Base-by-base conservation (phyloP, 2,113 vertebrate species). In the Xerus inauris region DNA sequence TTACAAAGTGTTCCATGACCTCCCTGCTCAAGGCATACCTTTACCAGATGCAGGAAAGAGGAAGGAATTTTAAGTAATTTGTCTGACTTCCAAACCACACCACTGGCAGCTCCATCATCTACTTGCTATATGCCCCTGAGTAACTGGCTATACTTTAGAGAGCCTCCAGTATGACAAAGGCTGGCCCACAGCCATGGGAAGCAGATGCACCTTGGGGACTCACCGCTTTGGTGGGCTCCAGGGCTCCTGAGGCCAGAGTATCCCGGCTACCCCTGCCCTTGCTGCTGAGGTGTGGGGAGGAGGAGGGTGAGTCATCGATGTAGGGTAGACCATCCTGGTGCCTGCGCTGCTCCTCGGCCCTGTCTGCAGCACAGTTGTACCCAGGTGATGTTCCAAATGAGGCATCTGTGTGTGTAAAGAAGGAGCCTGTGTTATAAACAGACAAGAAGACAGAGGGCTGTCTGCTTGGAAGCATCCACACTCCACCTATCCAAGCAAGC, bases 311-410 rank as follows among this genome's bases (percentile, higher is more conserved):
- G 94, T 99, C 99, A 1, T 99, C 99, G 7, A 99, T 99, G 98
- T 99, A 99, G 28, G 99, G 99, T 98, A 99, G 99, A 96, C 99
- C 99, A 73, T 99, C 99, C 84, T 99, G 99, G 76, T 98, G 98
- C 76, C 99, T 96, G 72, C 99, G 98, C 98, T 99, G 99, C 89
- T 99, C 99, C 96, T 99, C 99, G 0, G 99, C 99, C 3, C 99
- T 99, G 96, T 99, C 99, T 2, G 98, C 98, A 1, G 99, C 99
- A 5, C 98, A 99, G 72, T 98, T 94, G 4, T 99, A 99, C 9
- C 99, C 98, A 0, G 99, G 99, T 3, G 99, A 99, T 0, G 99
- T 99, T 91, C 99, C 99, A 20, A 99, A 99, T 0, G 99, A 98
- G 20, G 98, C 98, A 94, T 99, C 99, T 99, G 99, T 11, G 87